Conservation (phyloP, 2,113 vertebrate genomes). For the Piliocolobus tephrosceles region DNA sequence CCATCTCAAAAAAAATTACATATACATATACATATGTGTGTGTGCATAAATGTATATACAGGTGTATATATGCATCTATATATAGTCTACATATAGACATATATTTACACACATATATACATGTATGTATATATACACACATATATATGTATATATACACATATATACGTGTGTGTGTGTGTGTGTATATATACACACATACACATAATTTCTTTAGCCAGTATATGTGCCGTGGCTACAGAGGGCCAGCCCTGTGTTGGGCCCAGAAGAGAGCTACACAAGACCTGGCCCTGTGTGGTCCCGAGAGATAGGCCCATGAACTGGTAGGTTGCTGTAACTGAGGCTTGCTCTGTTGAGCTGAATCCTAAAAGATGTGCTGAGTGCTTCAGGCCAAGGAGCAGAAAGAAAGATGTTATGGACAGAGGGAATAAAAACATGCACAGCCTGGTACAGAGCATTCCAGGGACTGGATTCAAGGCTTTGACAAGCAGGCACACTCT, state of each 20-base stretch:
- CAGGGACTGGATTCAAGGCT: not conserved
- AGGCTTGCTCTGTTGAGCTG: not conserved
- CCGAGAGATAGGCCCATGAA: not conserved
- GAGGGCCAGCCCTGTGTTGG: not conserved
- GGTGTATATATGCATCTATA: too few species aligned
- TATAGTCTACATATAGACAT: too few species aligned
- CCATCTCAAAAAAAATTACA: too few species aligned
- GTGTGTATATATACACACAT: accelerated
- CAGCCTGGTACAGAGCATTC: too few species aligned
- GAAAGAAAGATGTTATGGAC: not conserved
- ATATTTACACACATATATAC: too few species aligned
- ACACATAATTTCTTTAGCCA: not conserved
- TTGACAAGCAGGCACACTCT: accelerated
- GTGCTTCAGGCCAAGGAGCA: not conserved
- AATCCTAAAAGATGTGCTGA: not conserved
- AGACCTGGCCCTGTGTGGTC: not conserved
- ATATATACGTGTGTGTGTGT: too few species aligned
- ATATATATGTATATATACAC: too few species aligned
- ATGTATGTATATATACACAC: too few species aligned
- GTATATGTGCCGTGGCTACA: not conserved
- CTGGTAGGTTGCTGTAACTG: not conserved
- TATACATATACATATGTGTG: too few species aligned
- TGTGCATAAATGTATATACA: too few species aligned
- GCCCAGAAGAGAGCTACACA: not conserved
- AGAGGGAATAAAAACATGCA: not conserved